A percentile compares a stretch with the other conserved stretches of the same genome.
Conservation (phyloP, 1,140 invertebrate genomes). For the Oppia nitens region DNA sequence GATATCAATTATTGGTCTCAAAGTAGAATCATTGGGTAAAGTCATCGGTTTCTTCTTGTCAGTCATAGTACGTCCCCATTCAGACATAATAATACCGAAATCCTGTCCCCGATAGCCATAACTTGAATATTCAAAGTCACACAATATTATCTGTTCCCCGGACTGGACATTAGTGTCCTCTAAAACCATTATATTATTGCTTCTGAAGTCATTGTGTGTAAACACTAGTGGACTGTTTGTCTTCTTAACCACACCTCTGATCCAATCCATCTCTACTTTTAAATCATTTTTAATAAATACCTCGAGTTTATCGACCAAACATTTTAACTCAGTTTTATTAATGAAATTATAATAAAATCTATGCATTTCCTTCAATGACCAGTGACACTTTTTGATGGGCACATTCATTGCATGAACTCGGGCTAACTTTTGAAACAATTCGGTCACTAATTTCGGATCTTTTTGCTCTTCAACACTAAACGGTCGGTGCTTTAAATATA, state of each 20-base stretch:
- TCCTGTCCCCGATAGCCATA: neutral
- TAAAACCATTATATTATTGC: neutral
- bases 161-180: neutral
- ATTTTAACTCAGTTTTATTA: no score
- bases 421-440: no score
- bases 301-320: no score
- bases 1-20: neutral
- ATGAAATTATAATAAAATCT: no score
- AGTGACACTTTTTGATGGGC: no score
- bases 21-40: neutral
- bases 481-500: no score
- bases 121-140: neutral
- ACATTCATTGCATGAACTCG: no score
- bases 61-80: neutral
- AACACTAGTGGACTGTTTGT: neutral
- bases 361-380: no score
- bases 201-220: neutral
- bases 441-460: no score
- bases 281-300: neutral
- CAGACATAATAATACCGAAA: neutral
- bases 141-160: neutral
- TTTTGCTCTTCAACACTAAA: no score
- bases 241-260: neutral
- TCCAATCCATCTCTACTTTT: neutral
- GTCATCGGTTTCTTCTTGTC: neutral